A percentile compares a stretch with the other conserved stretches of the same genome.
Evolutionary conservation across 2,113 vertebrate species (phyloP).

Genomic region (Geococcyx californianus): DNA sequence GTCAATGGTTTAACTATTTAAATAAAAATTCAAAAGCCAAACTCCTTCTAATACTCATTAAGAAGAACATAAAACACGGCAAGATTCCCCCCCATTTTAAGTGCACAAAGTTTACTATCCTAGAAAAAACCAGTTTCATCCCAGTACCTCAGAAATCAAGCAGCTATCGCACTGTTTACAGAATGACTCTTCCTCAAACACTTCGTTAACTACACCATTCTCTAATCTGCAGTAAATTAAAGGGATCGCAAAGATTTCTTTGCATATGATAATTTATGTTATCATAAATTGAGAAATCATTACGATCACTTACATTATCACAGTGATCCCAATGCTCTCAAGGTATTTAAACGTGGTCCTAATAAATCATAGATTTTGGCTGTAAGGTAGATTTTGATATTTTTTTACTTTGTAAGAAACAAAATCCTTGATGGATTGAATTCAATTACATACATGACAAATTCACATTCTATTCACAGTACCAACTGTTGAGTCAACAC

Average conservation of each 20-base stretch:
- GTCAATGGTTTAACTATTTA: neutral
- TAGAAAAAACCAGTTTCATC: neutral
- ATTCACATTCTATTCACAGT: neutral
- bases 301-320: slow-evolving; percentile 36
- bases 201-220: slow-evolving; percentile 29
- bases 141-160: slow-evolving; percentile 13
- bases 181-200: slow-evolving; percentile 43
- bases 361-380: neutral
- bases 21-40: neutral
- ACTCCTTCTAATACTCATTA: neutral
- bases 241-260: slow-evolving; percentile 15
- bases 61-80: neutral
- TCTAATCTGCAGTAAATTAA: slow-evolving; percentile 22
- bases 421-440: slow-evolving; percentile 29
- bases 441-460: slow-evolving; percentile 1
- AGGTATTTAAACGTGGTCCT: slow-evolving; percentile 21
- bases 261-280: slow-evolving; percentile 25
- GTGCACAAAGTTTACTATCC: neutral
- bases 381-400: neutral
- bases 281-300: slow-evolving; percentile 25
- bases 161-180: slow-evolving; percentile 22
- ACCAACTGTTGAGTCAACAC: slow-evolving; percentile 4
- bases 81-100: neutral
- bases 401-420: slow-evolving; percentile 32
- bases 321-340: neutral